Base-by-base conservation (phyloP, 2,113 vertebrate species). In the Channa maculata region DNA sequence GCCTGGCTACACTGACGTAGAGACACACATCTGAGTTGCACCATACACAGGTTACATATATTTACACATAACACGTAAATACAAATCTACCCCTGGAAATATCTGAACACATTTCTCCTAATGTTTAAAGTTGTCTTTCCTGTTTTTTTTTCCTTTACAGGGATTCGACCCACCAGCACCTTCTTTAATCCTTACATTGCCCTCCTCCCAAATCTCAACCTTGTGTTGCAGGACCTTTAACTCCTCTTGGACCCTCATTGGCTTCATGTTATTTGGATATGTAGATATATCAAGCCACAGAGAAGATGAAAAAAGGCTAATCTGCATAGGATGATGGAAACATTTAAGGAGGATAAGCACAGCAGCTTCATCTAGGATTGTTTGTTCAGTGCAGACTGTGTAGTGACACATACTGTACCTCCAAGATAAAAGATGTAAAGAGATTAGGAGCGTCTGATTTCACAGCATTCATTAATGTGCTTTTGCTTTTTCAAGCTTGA, bases 1-100 rank as follows among this genome's bases (percentile, higher is more conserved):
- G 71, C 97, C 97, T 0, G 97, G 97, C 65, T 96, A 95, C 66
- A 96, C 96, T 0, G 92, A 95, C 58, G 92, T 95, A 0, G 97
- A 99, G 85, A 97, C 96, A 0, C 94, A 94, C 85, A 95, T 98
- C 86, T 98, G 92, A 95, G 70, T 13, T 2, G 36, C 73, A 71
- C 58, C 6, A 37, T 75, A 78, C 49, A 83, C 88, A 92, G 92
- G 91, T 92, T 67, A 9, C 11, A 14, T 24, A 49, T 12, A 11
- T 14, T 67, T 8, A 45, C n/a, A 53, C 11, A 45, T 13, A 6
- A 13, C 8, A 52, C 14, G 57, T 5, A 44, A n/a, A 14, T 8
- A 55, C 7, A 4, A 61, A 38, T 6, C 5, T 73, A 24, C 39
- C 46, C 0, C 7, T 46, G 5, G 10, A 59, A 45, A 24, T 63